These are phyloP conservation scores for Pelochelys cantorii DNA, from an alignment of 2,797 vertebrate genomes.

Conservation along the genomic window DNA sequence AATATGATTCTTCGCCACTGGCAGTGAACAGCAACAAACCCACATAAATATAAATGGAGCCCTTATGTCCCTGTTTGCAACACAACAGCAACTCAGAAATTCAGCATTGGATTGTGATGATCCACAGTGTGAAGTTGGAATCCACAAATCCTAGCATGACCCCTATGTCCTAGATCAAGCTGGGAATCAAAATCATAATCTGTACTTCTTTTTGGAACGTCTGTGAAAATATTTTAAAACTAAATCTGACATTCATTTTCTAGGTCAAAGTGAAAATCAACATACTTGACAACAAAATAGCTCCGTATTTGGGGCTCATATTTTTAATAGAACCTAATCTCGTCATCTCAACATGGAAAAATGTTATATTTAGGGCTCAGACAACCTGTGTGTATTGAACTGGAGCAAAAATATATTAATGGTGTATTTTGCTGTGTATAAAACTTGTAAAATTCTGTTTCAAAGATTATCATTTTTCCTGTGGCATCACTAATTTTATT, in stretches of 20 bases:
- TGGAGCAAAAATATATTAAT: slow-evolving; percentile 10
- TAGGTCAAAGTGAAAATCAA: not conserved
- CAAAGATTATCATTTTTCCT: slow-evolving; percentile 24
- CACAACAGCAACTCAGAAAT: not conserved
- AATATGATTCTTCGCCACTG: not conserved
- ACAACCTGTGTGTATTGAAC: not conserved
- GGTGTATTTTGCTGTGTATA: not conserved
- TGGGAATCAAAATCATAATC: slow-evolving; percentile 26
- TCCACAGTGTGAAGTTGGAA: not conserved
- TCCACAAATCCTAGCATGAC: not conserved
- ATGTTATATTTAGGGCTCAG: not conserved
- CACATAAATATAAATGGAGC: not conserved
- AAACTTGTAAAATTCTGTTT: not conserved
- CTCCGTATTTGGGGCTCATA: not conserved
- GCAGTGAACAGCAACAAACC: fast-evolving
- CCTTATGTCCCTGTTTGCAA: not conserved
- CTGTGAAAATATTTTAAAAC: slow-evolving; percentile 27
- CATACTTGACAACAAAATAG: not conserved
- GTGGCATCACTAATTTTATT: not conserved
- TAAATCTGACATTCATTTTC: not conserved
- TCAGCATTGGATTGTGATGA: not conserved
- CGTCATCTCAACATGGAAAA: not conserved
- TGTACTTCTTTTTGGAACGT: not conserved
- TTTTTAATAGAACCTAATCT: slow-evolving; percentile 18
- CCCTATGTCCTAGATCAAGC: not conserved